Evolutionary conservation across 2,797 vertebrate species (phyloP).

Genomic region (Sparus aurata): DNA sequence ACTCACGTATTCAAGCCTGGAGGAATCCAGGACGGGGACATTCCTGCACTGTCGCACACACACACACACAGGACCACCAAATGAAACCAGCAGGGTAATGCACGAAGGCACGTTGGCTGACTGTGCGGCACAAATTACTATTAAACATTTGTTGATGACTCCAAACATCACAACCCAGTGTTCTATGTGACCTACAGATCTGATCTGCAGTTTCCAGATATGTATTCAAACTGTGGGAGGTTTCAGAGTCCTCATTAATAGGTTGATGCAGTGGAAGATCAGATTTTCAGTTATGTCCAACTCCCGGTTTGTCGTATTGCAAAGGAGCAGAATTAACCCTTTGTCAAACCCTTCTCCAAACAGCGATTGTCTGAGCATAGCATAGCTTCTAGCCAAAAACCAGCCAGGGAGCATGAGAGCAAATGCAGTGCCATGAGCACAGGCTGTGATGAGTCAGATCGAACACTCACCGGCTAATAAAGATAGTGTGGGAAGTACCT

Average conservation of each 20-base stretch:
- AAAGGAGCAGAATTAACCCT: neutral
- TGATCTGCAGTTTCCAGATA: neutral
- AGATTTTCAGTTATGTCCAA: neutral
- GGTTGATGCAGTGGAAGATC: neutral
- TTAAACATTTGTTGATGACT: neutral
- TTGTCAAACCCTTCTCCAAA: neutral
- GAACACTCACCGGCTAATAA: no score
- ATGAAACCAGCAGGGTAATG: neutral
- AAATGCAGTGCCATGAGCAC: no score
- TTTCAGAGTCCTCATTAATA: neutral
- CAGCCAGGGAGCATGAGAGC: no score
- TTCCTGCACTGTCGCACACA: neutral
- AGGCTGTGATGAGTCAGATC: no score
- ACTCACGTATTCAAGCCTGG: conserved; percentile 16
- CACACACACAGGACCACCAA: neutral
- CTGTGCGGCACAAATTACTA: no score
- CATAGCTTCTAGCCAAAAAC: no score
- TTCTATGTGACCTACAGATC: neutral
- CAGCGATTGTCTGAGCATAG: no score
- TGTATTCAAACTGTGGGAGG: neutral
- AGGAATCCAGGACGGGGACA: conserved; percentile 7
- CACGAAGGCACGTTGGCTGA: neutral
- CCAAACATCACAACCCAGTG: neutral
- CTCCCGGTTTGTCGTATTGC: neutral
- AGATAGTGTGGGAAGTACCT: no score